Percentiles rank a stretch among this genome's conserved stretches.
These are phyloP conservation scores for Oryzias melastigma DNA, from an alignment of 2,113 vertebrate genomes.

Conservation along the genomic window DNA sequence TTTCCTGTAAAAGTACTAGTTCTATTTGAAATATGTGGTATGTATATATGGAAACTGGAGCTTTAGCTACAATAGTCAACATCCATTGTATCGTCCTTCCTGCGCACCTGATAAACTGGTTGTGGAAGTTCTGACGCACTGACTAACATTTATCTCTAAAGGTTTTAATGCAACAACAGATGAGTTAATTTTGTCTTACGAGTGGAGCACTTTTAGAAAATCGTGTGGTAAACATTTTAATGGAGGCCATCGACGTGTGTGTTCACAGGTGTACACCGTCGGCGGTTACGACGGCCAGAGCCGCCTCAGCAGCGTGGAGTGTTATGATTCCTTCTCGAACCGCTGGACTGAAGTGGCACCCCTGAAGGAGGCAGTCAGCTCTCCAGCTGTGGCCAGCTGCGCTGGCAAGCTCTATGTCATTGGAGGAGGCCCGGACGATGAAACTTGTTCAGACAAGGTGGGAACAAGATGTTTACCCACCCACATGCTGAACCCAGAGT, in stretches of 20 bases:
- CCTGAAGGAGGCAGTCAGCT: conserved; percentile 95
- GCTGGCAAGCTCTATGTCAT: conserved; percentile 93
- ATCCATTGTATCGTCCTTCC: conserved; percentile 16
- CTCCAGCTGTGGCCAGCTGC: conserved; percentile 92
- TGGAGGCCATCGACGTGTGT: conserved; percentile 10
- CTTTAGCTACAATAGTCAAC: background rate
- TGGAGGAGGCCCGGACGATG: conserved; percentile 93
- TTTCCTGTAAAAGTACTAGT: background rate
- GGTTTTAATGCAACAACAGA: too few relatives aligned
- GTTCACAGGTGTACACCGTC: conserved; percentile 89
- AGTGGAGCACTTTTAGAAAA: background rate
- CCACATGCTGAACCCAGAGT: conserved; percentile 7
- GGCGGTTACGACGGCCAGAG: conserved; percentile 96
- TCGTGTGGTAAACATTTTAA: background rate
- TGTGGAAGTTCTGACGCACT: conserved; percentile 23
- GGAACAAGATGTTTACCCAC: conserved; percentile 21
- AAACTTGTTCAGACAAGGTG: conserved; percentile 98
- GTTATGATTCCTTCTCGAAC: conserved; percentile 96
- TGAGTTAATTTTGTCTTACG: too few relatives aligned
- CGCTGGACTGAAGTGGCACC: conserved; percentile 96
- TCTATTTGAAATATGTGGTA: background rate
- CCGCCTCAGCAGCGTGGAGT: conserved; percentile 94
- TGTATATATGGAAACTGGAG: background rate
- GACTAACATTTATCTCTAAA: conserved; percentile 14
- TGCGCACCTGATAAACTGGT: conserved; percentile 46